Evolutionary conservation across 2,113 vertebrate species (phyloP), one percentile per base, ranked within the genome.

Genomic region (Myotis davidii): DNA sequence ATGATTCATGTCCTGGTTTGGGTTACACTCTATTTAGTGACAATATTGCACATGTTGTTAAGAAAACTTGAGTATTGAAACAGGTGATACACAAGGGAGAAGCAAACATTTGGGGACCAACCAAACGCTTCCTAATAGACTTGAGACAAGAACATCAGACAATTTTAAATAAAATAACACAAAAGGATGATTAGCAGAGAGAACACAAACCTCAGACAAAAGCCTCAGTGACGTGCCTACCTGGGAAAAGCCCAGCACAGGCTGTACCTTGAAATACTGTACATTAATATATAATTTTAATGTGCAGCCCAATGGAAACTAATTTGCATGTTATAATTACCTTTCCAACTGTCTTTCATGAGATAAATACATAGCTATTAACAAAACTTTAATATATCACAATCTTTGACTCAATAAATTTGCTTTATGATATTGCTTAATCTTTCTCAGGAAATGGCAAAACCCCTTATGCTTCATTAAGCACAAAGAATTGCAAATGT

Each of bases 301-400:
- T 97, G 98, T 96, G 10, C 72, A 98, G 81, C 32, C 74, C 39
- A 90, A 93, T 84, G 74, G 69, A 97, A 98, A 88, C 95, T 97
- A 97, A 98, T 98, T 98, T 98, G 79, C 97, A 98, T 98, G 83
- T 83, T 98, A 97, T 98, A 98, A 98, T 98, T 98, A 98, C 90
- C 84, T 98, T 97, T 97, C 96, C 25, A 73, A 98, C 91, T 96
- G 79, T 97, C 97, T 98, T 98, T 96, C 56, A 87, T 90, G 85
- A 98, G 96, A 98, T 97, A 98, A 98, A 98, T 98, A 93, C 37
- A 97, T 45, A 94, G 83, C 45, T 96, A 96, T 97, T 98, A 97
- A 98, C 77, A 95, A 97, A 98, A 96, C 42, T 72, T 97, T 97
- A 97, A 97, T 97, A 69, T 95, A 95, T 97, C 88, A 92, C 34